phyloP scores from a whole-genome alignment of 1,140 invertebrate genomes.

The Diorhabda sublineata region DNA sequence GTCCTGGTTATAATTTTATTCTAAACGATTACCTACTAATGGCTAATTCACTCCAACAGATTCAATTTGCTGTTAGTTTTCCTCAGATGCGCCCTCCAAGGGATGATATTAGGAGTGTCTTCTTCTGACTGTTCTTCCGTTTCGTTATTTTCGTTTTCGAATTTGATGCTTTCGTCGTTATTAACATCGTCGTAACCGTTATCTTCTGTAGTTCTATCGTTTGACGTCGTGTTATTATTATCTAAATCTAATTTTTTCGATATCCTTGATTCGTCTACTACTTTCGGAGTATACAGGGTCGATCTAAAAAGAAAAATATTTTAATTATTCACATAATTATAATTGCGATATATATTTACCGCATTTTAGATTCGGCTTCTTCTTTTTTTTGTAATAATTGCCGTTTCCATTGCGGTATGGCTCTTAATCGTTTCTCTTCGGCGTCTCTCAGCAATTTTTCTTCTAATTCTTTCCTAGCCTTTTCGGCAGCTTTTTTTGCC shows the following conservation, averaged over 20 bases:
- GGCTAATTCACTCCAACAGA: constrained; percentile 59
- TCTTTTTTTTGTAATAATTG: constrained; percentile 80
- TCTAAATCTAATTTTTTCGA: constrained; percentile 8
- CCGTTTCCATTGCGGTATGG: constrained; percentile 90
- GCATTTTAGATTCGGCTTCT: constrained; percentile 66
- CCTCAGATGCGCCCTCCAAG: constrained; percentile 80
- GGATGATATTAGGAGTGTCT: constrained; percentile 70
- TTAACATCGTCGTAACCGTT: constrained; percentile 42
- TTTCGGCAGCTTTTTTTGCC: constrained; percentile 87
- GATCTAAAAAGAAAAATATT: constrained; percentile 47
- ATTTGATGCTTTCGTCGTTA: constrained; percentile 43
- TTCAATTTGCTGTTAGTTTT: constrained; percentile 84
- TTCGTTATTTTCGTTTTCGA: constrained; percentile 34
- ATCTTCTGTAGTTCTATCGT: constrained; percentile 34
- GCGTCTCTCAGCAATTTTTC: constrained; percentile 77
- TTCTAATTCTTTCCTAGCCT: constrained; percentile 84
- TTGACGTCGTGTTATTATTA: constrained; percentile 24
- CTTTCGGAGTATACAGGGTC: constrained; percentile 63
- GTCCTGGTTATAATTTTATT: not conserved
- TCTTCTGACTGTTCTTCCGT: constrained; percentile 50
- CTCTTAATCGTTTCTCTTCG: constrained; percentile 76
- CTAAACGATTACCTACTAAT: not conserved
- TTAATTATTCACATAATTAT: not conserved
- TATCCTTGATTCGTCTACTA: constrained; percentile 54
- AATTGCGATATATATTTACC: constrained; percentile 46